Percentiles rank a stretch among this genome's conserved stretches.
phyloP scores from a whole-genome alignment of 92 coral and sea anemone species.

The Siderastrea siderea region DNA sequence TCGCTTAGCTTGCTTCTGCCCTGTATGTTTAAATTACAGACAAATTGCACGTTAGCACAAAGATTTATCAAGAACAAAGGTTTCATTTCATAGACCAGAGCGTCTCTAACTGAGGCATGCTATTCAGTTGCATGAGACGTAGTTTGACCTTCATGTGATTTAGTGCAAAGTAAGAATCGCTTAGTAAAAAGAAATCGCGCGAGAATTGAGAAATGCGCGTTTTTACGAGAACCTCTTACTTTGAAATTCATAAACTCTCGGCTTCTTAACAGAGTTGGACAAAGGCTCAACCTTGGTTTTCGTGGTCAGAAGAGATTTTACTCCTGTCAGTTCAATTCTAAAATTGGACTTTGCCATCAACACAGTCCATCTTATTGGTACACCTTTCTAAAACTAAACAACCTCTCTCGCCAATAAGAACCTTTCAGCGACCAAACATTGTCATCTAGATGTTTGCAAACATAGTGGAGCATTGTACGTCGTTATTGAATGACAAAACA shows the following conservation, averaged over 20 bases:
- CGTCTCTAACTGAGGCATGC: not conserved
- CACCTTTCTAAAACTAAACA: slow-evolving; percentile 9
- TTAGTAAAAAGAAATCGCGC: not conserved
- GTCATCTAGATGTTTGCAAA: slow-evolving; percentile 34
- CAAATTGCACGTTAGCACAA: not conserved
- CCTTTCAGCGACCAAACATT: slow-evolving; percentile 1
- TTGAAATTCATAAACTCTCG: not conserved
- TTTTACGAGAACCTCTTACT: not conserved
- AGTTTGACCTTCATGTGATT: not conserved
- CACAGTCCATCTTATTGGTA: slow-evolving; percentile 12
- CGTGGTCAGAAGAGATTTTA: not conserved
- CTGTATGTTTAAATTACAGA: slow-evolving; percentile 13
- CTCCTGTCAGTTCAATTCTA: not conserved
- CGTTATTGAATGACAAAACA: slow-evolving; percentile 25
- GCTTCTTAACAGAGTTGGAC: slow-evolving; percentile 15
- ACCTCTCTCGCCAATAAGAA: slow-evolving; percentile 30
- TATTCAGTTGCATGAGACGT: not conserved
- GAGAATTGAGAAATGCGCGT: not conserved
- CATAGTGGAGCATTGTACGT: not conserved
- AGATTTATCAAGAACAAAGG: not conserved
- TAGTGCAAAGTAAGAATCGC: not conserved
- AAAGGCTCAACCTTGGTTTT: slow-evolving; percentile 31
- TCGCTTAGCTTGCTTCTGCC: slow-evolving; percentile 72
- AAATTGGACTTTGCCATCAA: slow-evolving; percentile 6
- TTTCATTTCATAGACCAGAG: not conserved